phyloP scores from a whole-genome alignment of 2,113 vertebrate species.

The Cebidichthys violaceus region DNA sequence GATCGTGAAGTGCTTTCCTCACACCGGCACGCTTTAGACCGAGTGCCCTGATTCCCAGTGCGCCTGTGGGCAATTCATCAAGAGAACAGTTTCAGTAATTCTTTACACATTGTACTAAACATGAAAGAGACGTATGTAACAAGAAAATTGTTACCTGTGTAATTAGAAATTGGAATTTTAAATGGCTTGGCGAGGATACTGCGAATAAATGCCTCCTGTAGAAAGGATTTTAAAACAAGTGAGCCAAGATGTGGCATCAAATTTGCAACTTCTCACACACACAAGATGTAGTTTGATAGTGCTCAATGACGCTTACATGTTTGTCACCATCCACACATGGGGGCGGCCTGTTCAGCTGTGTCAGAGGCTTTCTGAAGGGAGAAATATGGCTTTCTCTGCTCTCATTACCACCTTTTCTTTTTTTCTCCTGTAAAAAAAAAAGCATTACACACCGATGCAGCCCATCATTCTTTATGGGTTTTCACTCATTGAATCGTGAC shows the following conservation, averaged over 20 bases:
- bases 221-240: slow-evolving; percentile 39
- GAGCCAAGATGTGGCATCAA: rapidly evolving
- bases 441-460: neutral
- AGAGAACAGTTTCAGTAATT: neutral
- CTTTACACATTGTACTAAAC: neutral
- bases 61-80: slow-evolving; percentile 79
- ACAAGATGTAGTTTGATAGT: neutral
- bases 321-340: slow-evolving; percentile 86
- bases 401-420: slow-evolving; percentile 78
- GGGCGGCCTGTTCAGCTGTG: slow-evolving; percentile 82
- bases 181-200: slow-evolving; percentile 97
- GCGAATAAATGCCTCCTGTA: slow-evolving; percentile 94
- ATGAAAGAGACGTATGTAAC: neutral
- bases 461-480: neutral
- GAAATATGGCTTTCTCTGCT: slow-evolving; percentile 83
- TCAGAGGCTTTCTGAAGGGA: slow-evolving; percentile 89
- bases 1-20: slow-evolving; percentile 92
- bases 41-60: slow-evolving; percentile 88
- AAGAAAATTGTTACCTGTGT: slow-evolving; percentile 87
- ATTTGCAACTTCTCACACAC: neutral
- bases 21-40: slow-evolving; percentile 91
- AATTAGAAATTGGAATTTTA: slow-evolving; percentile 96
- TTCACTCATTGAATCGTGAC: neutral
- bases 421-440: slow-evolving; percentile 79
- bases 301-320: slow-evolving; percentile 85